phyloP scores from a whole-genome alignment of 2,113 vertebrate species.

The Podilymbus podiceps region DNA sequence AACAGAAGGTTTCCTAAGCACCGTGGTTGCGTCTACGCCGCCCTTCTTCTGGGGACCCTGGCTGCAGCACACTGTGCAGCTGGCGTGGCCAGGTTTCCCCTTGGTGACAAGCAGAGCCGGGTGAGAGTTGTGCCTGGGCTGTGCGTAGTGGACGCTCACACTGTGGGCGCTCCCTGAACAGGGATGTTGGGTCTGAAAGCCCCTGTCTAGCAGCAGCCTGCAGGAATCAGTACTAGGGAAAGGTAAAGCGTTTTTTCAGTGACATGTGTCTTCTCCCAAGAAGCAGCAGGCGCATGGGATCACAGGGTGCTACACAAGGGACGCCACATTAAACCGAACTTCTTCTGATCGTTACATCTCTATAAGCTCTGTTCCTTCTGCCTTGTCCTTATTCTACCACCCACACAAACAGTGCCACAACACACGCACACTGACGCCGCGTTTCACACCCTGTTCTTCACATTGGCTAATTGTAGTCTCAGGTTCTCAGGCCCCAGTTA shows the following conservation, averaged over 20 bases:
- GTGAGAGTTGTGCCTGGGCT: not conserved
- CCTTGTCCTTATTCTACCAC: not conserved
- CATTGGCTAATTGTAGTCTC: not conserved
- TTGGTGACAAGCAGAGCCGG: not conserved
- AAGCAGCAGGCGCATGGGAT: not conserved
- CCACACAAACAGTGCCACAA: not conserved
- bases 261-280: not conserved
- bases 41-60: not conserved
- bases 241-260: not conserved
- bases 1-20: not conserved
- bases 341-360: not conserved
- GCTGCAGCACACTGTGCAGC: not conserved
- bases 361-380: not conserved
- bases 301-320: not conserved
- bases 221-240: not conserved
- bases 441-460: not conserved
- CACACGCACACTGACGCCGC: not conserved
- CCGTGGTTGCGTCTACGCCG: fast-evolving
- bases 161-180: not conserved
- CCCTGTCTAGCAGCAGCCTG: not conserved
- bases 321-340: fast-evolving
- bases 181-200: not conserved
- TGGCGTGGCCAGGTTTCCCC: not conserved
- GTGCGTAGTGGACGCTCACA: fast-evolving
- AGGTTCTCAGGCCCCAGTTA: not conserved